Base-by-base conservation (phyloP, 2,797 vertebrate genomes). In the Muscicapa comitata region DNA sequence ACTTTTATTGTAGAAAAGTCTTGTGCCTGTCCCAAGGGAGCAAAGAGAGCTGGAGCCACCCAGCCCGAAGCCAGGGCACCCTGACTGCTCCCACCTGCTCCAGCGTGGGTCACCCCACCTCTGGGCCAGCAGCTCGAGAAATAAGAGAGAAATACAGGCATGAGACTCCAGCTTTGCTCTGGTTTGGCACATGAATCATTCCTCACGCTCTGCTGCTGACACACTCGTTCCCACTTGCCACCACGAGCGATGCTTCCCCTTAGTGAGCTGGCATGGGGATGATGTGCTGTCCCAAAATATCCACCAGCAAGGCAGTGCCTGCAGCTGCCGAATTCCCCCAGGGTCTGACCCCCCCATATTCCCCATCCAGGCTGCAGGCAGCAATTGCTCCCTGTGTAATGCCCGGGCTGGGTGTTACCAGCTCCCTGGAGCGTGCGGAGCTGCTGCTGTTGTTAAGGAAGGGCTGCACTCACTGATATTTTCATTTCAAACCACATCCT, bases 401-500 rank as follows among this genome's bases (percentile, higher is more conserved):
- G 0, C 16, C 59, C 0, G 26, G 29, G 50, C 47, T 1, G 58
- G 59, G 31, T 17, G 72, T 28, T 81, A n/a, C 6, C 74, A 40
- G 35, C 51, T 25, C 37, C 74, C 18, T 0, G 0, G 16, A 29
- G 40, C 3, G 0, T 6, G 26, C 0, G 0, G 50, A 38, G 88
- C 62, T 65, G 70, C 70, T 43, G 70, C 78, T 55, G 86, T 57
- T 23, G 1, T 28, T 70, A 42, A 76, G 95, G 95, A 95, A 96
- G 86, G 80, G 66, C 89, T 94, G 94, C 6, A 0, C 66, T 77
- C 8, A 0, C 79, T 82, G 85, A 74, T 93, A 93, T 75, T 90
- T 83, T 71, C 15, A 71, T 77, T 77, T 66, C 71, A 96, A 93
- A 96, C 96, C 95, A 93, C 96, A 96, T 96, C 96, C 96, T 95